Percentiles rank a stretch among this genome's conserved stretches.
Conservation (phyloP, 2,888 invertebrate genomes). For the Ectropis crepuscularia region DNA sequence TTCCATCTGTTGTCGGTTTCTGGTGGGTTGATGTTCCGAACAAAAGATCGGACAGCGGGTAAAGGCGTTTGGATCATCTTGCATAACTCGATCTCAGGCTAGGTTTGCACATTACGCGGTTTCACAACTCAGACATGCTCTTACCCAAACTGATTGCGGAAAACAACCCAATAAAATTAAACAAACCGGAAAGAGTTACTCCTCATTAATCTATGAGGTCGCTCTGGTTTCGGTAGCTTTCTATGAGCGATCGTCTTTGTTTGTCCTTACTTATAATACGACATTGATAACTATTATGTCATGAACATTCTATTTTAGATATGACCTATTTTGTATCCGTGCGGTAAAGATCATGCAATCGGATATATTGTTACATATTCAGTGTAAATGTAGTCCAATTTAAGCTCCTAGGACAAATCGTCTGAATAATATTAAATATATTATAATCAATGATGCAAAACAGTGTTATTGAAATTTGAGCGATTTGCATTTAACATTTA, state of each 20-base stretch:
- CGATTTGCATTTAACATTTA: conserved; percentile 25
- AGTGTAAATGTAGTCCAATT: conserved; percentile 1
- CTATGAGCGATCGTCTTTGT: conserved; percentile 33
- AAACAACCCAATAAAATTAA: conserved; percentile 62
- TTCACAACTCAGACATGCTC: conserved; percentile 65
- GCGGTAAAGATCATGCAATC: conserved; percentile 22
- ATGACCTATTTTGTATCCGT: conserved; percentile 12
- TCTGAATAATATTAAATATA: conserved; percentile 6
- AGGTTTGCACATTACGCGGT: conserved; percentile 58
- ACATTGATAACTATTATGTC: conserved; percentile 19
- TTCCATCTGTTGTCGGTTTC: conserved; percentile 26
- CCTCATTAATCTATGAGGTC: conserved; percentile 47
- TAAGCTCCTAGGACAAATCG: background rate
- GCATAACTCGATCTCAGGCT: conserved; percentile 53
- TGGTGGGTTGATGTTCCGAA: conserved; percentile 27
- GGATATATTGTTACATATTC: conserved; percentile 19
- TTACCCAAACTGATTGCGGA: conserved; percentile 70
- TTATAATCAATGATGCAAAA: conserved; percentile 32
- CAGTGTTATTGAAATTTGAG: conserved; percentile 26
- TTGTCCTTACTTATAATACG: conserved; percentile 25
- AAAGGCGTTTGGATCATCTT: conserved; percentile 51
- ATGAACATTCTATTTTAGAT: conserved; percentile 13
- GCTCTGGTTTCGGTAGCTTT: conserved; percentile 39
- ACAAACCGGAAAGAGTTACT: conserved; percentile 55
- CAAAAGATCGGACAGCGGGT: conserved; percentile 29